Evolutionary conservation across 92 coral and sea anemone genomes (phyloP), one percentile per base, ranked within the genome.

Genomic region (Scolanthus callimorphus): DNA sequence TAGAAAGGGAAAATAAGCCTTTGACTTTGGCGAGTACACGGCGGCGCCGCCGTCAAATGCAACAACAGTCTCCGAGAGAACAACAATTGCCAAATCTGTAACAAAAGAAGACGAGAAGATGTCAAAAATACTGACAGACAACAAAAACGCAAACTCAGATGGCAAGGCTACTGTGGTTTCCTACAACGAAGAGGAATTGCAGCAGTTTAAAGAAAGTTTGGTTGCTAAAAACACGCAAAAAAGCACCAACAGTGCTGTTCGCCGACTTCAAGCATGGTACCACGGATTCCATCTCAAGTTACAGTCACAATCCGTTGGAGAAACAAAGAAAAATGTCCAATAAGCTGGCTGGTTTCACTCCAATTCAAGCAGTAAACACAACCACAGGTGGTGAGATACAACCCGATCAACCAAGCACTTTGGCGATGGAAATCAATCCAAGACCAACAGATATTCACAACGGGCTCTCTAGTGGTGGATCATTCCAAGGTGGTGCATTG

Each of bases 271-370:
- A 6, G 41, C 41, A 6, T 34, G 41, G 41, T 34, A 34, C 41
- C 6, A 34, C 8, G 8, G 39, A 37, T 19, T 63, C 78, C 21
- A 71, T 51, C 25, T 34, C 73, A 25, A 63, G 61, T 43, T 63
- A 63, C 53, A 71, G 78, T 29, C 73, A 63, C 55, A 64, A 63
- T 45, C 52, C 79, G 10, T 27, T 39, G 45, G 74, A 65, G 23
- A 57, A 67, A 49, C 75, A 75, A 37, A 21, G 55, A 49, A 17
- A 29, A 37, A 75, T 67, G 82, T 66, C 77, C 11, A 57, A 75
- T 54, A 48, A 55, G 43, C 51, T 75, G 23, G 74, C 77, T n/a
- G 77, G 77, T 11, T 70, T 45, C 48, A 60, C n/a, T n/a, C n/a
- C n/a, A n/a, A n/a, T n/a, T n/a, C n/a, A n/a, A n/a, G n/a, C n/a